phyloP scores from a whole-genome alignment of 2,113 vertebrate species.

The Calyptommatus sinebrachiatus region DNA sequence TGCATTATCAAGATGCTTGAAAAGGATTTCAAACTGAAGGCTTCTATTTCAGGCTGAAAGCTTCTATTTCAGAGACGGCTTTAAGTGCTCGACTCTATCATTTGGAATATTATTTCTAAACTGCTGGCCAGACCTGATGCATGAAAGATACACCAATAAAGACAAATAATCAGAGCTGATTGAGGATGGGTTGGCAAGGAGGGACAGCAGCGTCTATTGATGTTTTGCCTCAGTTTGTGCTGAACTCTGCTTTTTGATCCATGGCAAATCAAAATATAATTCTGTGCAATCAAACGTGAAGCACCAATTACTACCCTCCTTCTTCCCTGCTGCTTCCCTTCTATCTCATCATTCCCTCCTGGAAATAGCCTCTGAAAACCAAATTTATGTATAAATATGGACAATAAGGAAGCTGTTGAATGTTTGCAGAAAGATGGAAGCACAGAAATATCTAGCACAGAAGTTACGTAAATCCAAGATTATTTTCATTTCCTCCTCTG shows the following conservation, averaged over 20 bases:
- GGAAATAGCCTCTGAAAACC: background rate
- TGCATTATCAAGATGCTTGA: background rate
- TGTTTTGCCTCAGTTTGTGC: too few relatives aligned
- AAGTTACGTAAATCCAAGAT: background rate
- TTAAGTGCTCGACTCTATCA: background rate
- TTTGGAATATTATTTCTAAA: background rate
- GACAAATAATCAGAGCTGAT: background rate
- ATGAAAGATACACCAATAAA: background rate
- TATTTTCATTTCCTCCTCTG: background rate
- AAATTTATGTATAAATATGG: conserved; percentile 1
- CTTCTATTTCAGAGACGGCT: background rate
- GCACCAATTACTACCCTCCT: too few relatives aligned
- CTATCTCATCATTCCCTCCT: too few relatives aligned
- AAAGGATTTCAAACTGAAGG: background rate
- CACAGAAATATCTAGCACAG: background rate
- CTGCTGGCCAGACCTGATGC: background rate
- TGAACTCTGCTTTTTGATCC: too few relatives aligned
- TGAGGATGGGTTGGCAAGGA: too few relatives aligned
- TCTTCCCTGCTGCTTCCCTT: too few relatives aligned
- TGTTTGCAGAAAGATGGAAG: background rate
- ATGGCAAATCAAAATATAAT: too few relatives aligned
- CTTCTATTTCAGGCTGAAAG: background rate
- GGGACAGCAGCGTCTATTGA: too few relatives aligned
- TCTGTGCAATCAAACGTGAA: too few relatives aligned
- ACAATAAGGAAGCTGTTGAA: background rate